Evolutionary conservation across 2,113 vertebrate species (phyloP).

Genomic region (Pagrus major): DNA sequence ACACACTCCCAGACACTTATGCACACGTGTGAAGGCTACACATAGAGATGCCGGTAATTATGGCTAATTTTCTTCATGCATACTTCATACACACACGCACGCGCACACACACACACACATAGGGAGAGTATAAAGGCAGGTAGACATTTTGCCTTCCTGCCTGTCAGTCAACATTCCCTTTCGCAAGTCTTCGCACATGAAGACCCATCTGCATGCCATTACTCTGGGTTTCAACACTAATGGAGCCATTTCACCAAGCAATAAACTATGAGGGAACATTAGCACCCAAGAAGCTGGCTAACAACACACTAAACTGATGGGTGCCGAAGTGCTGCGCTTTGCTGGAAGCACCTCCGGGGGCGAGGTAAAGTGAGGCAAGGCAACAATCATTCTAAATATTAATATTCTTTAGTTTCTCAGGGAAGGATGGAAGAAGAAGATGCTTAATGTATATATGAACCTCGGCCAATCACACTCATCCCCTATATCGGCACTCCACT

Average conservation of each 20-base stretch:
- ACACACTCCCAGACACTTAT: neutral
- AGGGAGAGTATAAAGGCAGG: constrained; percentile 9
- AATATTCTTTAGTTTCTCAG: constrained; percentile 42
- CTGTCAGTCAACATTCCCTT: constrained; percentile 58
- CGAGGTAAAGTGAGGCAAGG: constrained; percentile 5
- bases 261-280: constrained; percentile 72
- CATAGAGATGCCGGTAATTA: neutral
- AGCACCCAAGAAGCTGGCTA: constrained; percentile 61
- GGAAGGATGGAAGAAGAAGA: constrained; percentile 9
- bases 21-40: neutral
- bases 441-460: neutral
- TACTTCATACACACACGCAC: neutral
- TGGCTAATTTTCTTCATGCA: neutral
- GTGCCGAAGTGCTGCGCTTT: constrained; percentile 43
- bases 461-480: neutral
- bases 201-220: constrained; percentile 68
- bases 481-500: neutral
- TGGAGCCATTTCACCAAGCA: constrained; percentile 68
- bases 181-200: constrained; percentile 31
- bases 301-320: constrained; percentile 64
- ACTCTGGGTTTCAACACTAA: constrained; percentile 60
- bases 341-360: constrained; percentile 44
- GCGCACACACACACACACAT: neutral
- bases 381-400: constrained; percentile 46
- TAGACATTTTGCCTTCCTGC: constrained; percentile 14